Conservation (phyloP, 2,113 vertebrate species). For the Coptodon bakossiorum region DNA sequence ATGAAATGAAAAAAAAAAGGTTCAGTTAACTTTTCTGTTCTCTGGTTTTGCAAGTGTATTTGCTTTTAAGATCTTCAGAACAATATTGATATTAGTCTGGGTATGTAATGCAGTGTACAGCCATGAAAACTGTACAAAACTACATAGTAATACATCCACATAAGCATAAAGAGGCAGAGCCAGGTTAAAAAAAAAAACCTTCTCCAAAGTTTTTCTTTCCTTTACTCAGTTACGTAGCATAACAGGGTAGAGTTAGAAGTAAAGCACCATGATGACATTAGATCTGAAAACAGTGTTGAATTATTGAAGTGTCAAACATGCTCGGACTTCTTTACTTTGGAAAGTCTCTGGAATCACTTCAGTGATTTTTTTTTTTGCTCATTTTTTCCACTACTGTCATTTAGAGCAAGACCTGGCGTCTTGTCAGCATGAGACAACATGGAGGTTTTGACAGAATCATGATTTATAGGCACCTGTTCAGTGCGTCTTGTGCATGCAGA, state of each 20-base stretch:
- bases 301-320: slow-evolving; percentile 54
- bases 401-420: background rate
- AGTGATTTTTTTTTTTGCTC: slow-evolving; percentile 37
- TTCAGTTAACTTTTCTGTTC: background rate
- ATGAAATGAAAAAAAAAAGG: background rate
- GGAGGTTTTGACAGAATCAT: slow-evolving; percentile 22
- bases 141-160: background rate
- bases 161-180: slow-evolving; percentile 12
- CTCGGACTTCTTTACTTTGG: slow-evolving; percentile 58
- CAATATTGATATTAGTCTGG: background rate
- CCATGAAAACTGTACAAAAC: background rate
- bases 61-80: background rate
- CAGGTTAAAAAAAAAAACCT: slow-evolving; percentile 15
- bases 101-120: background rate
- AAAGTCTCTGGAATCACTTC: slow-evolving; percentile 32
- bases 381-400: slow-evolving; percentile 57
- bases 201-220: slow-evolving; percentile 62
- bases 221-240: slow-evolving; percentile 53
- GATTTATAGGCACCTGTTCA: background rate
- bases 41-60: background rate
- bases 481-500: background rate
- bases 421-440: slow-evolving; percentile 17
- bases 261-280: slow-evolving; percentile 55
- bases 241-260: slow-evolving; percentile 52
- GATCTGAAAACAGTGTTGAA: slow-evolving; percentile 57